These are phyloP conservation scores for Tragelaphus oryx DNA, from an alignment of 2,797 vertebrate genomes.

Conservation along the genomic window DNA sequence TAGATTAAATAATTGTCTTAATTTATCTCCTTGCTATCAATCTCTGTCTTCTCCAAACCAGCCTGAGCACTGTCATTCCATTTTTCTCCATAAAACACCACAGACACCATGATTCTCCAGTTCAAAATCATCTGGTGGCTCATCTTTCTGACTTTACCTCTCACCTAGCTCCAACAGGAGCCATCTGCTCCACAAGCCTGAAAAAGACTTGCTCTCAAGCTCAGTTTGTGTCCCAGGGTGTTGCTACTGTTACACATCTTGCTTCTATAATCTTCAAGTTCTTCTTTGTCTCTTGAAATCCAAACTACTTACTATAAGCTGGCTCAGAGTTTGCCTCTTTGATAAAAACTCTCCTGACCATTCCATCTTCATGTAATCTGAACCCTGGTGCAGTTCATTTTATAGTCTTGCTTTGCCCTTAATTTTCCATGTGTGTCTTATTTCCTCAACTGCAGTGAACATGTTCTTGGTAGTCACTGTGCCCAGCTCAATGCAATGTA, in stretches of 20 bases:
- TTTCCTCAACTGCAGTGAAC: conserved; percentile 27
- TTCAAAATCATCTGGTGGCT: neutral
- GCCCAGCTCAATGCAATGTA: neutral
- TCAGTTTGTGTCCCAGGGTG: neutral
- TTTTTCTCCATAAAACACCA: neutral
- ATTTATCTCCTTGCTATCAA: neutral
- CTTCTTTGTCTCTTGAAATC: neutral
- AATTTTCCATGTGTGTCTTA: conserved; percentile 24
- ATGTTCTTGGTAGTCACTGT: conserved; percentile 1
- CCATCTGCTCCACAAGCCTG: neutral
- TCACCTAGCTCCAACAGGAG: neutral
- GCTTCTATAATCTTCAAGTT: neutral
- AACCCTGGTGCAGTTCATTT: neutral
- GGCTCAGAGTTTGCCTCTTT: neutral
- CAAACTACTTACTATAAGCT: neutral
- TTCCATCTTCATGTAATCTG: conserved; percentile 8
- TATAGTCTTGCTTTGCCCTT: conserved; percentile 10
- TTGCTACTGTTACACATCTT: neutral
- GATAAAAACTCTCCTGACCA: neutral
- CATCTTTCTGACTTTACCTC: neutral
- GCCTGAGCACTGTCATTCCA: neutral
- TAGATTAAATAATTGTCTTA: neutral
- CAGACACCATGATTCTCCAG: neutral
- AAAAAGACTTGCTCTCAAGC: neutral
- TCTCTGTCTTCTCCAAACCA: neutral